Base-by-base conservation (phyloP, 1,140 invertebrate genomes). In the Patella vulgata region DNA sequence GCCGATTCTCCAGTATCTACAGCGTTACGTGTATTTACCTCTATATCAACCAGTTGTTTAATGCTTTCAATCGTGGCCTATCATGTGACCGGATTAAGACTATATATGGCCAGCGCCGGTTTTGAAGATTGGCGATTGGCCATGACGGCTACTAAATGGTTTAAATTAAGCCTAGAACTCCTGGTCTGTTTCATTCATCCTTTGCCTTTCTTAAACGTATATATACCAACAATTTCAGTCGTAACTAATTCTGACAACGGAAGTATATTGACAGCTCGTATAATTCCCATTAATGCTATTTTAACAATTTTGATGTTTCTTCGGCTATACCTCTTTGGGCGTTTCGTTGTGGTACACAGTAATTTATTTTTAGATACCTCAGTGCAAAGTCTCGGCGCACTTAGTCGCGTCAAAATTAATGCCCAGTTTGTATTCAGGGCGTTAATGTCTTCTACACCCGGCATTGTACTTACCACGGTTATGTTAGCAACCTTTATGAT, bases 401-500 rank as follows among this genome's bases (percentile, higher is more conserved):
- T 82, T 11, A 81, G 79, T 54, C 74, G 78, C 3, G 77, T 81
- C 6, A 77, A 75, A 42, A 79, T 80, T 17, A 81, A 78, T 59
- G 77, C 78, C 36, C 71, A 78, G 61, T 84, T 84, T 63, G 79
- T 84, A 1, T 82, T 84, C 62, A 79, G 80, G 46, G 79, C 81
- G 0, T 62, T 82, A 33, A 84, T 84, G 82, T 78, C 73, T 23
- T 66, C 80, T 19, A 70, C 68, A 42, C 82, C 82, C 1, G 79
- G 74, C 21, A 62, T 68, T 12, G 75, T 79, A 30, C 59, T 84
- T 31, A 55, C 64, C 12, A 59, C 75, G 2, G 71, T 82, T 23
- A 77, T 82, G 64, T 43, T 76, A 8, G 68, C 66, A 17, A 73
- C 76, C 2, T 74, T 81, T 40, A 52, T 82, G 19, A 70, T 82